phyloP scores from a whole-genome alignment of 2,888 invertebrate genomes.

The Netelia melanura region DNA sequence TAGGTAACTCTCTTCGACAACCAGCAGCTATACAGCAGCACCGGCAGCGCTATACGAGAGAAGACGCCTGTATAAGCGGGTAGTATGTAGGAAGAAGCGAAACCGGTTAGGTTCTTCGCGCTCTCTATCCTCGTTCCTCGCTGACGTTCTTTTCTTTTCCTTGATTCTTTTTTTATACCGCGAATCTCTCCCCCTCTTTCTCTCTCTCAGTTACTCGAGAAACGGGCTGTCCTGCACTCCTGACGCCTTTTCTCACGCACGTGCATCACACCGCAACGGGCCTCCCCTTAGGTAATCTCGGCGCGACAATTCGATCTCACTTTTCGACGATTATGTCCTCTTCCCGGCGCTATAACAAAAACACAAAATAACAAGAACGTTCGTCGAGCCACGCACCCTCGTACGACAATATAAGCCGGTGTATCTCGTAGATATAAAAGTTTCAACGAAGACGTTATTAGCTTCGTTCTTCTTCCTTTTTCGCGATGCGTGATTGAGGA shows the following conservation, averaged over 20 bases:
- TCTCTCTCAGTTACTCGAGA: slow-evolving; percentile 6
- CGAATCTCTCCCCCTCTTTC: slow-evolving; percentile 25
- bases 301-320: slow-evolving; percentile 32
- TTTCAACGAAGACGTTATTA: neutral
- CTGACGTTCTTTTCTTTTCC: slow-evolving; percentile 6
- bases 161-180: slow-evolving; percentile 8
- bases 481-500: neutral
- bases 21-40: neutral
- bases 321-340: slow-evolving; percentile 10
- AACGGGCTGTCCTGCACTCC: slow-evolving; percentile 5
- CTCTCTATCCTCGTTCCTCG: slow-evolving; percentile 39
- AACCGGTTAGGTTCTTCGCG: slow-evolving; percentile 61
- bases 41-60: slow-evolving; percentile 2
- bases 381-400: neutral
- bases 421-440: neutral
- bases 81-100: slow-evolving; percentile 16
- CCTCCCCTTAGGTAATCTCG: slow-evolving; percentile 14
- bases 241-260: slow-evolving; percentile 57
- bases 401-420: neutral
- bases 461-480: neutral
- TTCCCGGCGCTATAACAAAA: neutral
- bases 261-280: slow-evolving; percentile 5
- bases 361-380: neutral
- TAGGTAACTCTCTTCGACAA: slow-evolving; percentile 6
- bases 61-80: neutral